These are phyloP conservation scores for Sminthopsis crassicaudata DNA, from an alignment of 2,113 vertebrate genomes.

Conservation along the genomic window DNA sequence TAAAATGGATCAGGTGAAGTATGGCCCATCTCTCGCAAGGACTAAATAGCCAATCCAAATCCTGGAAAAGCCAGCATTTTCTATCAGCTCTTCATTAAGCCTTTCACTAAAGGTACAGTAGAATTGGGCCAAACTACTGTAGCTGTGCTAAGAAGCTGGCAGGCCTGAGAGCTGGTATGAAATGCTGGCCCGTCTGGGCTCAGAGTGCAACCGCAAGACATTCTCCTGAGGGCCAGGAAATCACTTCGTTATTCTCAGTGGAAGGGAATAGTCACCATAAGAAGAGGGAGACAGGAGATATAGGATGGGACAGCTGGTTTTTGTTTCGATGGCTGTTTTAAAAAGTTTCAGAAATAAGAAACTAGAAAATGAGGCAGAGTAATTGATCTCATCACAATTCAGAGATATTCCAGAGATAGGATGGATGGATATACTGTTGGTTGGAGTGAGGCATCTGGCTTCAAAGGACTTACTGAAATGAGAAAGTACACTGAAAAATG, in stretches of 20 bases:
- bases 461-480: not conserved
- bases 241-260: conserved; percentile 8
- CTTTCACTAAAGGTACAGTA: not conserved
- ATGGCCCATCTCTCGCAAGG: not conserved
- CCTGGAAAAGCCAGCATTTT: not conserved
- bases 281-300: not conserved
- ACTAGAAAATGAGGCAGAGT: not conserved
- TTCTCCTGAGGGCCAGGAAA: conserved; percentile 14
- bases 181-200: not conserved
- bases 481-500: not conserved
- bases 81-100: not conserved
- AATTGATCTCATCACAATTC: conserved; percentile 13
- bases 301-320: not conserved
- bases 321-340: conserved; percentile 16
- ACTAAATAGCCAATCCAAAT: conserved; percentile 3
- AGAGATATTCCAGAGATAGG: not conserved
- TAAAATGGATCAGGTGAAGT: not conserved
- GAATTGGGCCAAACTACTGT: not conserved
- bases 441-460: not conserved
- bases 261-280: conserved; percentile 11
- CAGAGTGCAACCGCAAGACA: not conserved
- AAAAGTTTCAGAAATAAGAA: conserved; percentile 2
- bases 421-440: not conserved
- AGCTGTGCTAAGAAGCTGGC: conserved; percentile 14
- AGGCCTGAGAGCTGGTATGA: conserved; percentile 16